Base-by-base conservation (phyloP, 2,888 invertebrate genomes). In the Tigriopus californicus region DNA sequence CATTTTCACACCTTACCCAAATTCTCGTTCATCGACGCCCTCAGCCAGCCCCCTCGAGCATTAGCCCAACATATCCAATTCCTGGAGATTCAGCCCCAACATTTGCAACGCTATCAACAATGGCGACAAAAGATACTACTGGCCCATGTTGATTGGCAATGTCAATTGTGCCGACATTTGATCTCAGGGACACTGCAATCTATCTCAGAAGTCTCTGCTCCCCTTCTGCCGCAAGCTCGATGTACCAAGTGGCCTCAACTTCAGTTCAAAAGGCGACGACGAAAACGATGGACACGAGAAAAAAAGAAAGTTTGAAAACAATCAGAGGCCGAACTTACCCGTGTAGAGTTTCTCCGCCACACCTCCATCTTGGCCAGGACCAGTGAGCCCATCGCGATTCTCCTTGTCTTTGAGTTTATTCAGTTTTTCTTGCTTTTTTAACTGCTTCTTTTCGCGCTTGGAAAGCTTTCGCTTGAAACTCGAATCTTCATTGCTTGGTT, bases 371-470 rank as follows among this genome's bases (percentile, higher is more conserved):
- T 82, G 25, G 18, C 47, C 83, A 33, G 33, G 33, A 69, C 85
- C 58, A n/a, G 2, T 49, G 51, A n/a, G 13, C n/a, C 51, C 22
- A 18, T 18, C 20, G 51, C 51, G 18, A 46, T 46, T 46, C n/a
- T 48, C 33, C 33, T 60, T 63, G 41, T 64, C 65, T 41, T 63
- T 63, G 22, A 62, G 62, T 62, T 64, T 44, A 48, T 62, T 52
- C 60, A 65, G 60, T 69, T 69, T 63, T 72, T 72, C 60, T 72
- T 71, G 58, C 67, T 94, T 95, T 73, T 95, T 94, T 70, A 90
- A 78, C 71, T 97, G 94, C 70, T 97, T 97, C 74, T 95, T 95
- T 72, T 97, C 95, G 54, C 95, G 80, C 75, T 94, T 95, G 55
- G 95, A 95, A 66, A 95, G 76, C 77, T 92, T 92, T 69, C 94